Conservation (phyloP, 2,797 vertebrate genomes). For the Brachymystax lenok region DNA sequence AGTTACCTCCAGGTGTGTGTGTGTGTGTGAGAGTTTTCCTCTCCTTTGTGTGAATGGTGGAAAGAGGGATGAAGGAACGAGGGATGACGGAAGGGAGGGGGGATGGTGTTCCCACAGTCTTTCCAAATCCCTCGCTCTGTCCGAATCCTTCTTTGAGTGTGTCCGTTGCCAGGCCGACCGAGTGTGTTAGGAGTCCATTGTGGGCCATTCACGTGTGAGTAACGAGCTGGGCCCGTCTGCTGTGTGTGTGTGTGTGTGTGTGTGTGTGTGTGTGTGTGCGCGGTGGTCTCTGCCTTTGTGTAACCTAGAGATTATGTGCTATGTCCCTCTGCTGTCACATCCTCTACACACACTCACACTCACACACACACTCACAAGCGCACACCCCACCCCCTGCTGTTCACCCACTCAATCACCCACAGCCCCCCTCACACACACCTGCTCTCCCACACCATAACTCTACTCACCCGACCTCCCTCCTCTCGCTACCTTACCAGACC, state of each 20-base stretch:
- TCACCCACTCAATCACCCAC: conserved; percentile 32
- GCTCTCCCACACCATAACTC: conserved; percentile 40
- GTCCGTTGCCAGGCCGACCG: conserved; percentile 80
- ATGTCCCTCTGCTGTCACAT: not conserved
- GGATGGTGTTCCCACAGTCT: conserved; percentile 65
- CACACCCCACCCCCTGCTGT: too few relatives aligned
- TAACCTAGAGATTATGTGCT: conserved; percentile 56
- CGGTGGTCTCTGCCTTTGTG: conserved; percentile 38
- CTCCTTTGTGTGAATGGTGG: too few relatives aligned
- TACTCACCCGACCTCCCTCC: not conserved
- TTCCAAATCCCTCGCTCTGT: conserved; percentile 62
- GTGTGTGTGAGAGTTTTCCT: too few relatives aligned
- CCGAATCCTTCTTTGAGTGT: conserved; percentile 66
- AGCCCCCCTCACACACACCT: too few relatives aligned
- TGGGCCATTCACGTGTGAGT: conserved; percentile 76
- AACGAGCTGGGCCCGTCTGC: conserved; percentile 66
- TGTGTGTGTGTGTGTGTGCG: not conserved
- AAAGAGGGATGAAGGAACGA: conserved; percentile 25
- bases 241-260: conserved; percentile 7
- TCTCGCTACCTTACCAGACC: too few relatives aligned
- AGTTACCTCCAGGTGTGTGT: too few relatives aligned
- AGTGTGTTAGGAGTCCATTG: conserved; percentile 77
- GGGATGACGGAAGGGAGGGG: conserved; percentile 49
- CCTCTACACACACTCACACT: not conserved
- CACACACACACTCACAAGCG: too few relatives aligned